Conservation (phyloP, 2,797 vertebrate genomes). For the Enteromius radiatus region DNA sequence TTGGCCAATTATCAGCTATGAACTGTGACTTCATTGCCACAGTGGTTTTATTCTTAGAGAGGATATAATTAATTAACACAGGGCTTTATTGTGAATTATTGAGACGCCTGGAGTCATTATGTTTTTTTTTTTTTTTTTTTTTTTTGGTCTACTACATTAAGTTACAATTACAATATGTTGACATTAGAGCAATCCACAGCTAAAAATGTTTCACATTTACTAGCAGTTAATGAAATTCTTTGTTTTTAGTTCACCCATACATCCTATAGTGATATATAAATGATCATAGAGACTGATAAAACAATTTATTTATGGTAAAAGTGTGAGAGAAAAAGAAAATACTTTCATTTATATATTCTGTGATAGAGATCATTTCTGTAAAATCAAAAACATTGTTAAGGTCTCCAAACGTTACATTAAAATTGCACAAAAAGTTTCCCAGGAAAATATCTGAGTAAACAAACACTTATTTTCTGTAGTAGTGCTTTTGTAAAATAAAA, state of each 20-base stretch:
- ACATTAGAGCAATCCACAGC: not conserved
- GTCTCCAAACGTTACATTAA: not conserved
- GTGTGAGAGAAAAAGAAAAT: not conserved
- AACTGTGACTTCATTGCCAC: not conserved
- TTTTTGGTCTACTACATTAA: not conserved
- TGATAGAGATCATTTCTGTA: not conserved
- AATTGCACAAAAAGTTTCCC: not conserved
- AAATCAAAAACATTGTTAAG: not conserved
- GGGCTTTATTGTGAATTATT: not conserved
- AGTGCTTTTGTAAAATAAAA: not conserved
- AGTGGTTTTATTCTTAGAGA: not conserved
- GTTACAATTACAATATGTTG: not conserved
- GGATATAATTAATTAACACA: not conserved
- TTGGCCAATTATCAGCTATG: constrained; percentile 3
- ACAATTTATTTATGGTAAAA: not conserved
- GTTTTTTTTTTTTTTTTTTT: not conserved
- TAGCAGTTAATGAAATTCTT: not conserved
- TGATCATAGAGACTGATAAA: not conserved
- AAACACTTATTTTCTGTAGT: not conserved
- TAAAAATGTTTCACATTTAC: not conserved
- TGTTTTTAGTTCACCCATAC: not conserved
- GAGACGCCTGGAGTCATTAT: not conserved
- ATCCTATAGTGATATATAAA: not conserved
- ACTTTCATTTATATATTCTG: not conserved
- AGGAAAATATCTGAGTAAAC: not conserved